Evolutionary conservation across 2,888 invertebrate species (phyloP), one percentile per base, ranked within the genome.

Genomic region (Platypus cylindrus): DNA sequence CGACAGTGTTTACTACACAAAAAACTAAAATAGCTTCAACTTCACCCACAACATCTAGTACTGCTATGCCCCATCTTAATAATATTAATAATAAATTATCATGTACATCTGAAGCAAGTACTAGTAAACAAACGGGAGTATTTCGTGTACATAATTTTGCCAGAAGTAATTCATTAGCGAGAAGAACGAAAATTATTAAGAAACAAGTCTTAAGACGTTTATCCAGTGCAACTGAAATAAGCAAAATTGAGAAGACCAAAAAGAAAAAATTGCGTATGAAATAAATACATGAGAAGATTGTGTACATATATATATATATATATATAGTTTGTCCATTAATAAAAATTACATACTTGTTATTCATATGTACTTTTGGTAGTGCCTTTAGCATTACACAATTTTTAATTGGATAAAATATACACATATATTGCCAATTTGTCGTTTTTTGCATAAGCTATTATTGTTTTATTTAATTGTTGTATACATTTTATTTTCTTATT

Each of bases 61-160:
- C 38, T 7, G 45, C 48, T 1, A 47, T 47, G 5, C 46, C 50
- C 3, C 30, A 39, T 15, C 39, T 38, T 26, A 28, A 28, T 11
- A 34, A 28, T 5, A 45, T 35, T 32, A 50, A 45, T 23, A 34
- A 41, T 7, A 40, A 41, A 4, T 34, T n/a, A 5, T 43, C 48
- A 2, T n/a, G n/a, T n/a, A n/a, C n/a, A n/a, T n/a, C n/a, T n/a
- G 52, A 53, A 30, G 48, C 54, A 3, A 48, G 56, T n/a, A 44
- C 55, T 2, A 57, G 56, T 36, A 52, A 48, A 33, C 48, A 48
- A 25, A 26, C 22, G 13, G 48, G 54, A 3, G 39, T 41, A 2
- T 54, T 55, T 46, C 50, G 58, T 3, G 53, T 56, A 9, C 59
- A 59, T 36, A 56, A 52, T 44, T 62, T 60, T 46, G 45, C 52